Evolutionary conservation across 1,140 invertebrate species (phyloP), one percentile per base, ranked within the genome.

Genomic region (Pogonomyrmex barbatus): DNA sequence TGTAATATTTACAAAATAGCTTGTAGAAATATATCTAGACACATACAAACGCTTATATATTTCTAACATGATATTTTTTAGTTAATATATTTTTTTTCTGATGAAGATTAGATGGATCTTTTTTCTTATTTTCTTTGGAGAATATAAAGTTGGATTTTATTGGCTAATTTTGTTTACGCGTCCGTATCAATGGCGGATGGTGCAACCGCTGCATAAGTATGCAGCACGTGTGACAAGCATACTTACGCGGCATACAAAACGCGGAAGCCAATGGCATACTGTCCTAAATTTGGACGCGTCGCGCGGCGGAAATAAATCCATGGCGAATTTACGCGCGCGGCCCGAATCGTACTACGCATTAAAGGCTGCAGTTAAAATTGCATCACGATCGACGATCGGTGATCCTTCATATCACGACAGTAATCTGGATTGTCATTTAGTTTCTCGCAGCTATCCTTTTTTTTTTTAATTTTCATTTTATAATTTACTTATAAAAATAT

Each of bases 131-230:
- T 81, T 6, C 12, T 42, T 73, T 10, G 8, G 30, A 24, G 12
- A 52, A 68, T 14, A 39, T 36, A 33, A 63, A 63, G 33, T 30
- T 62, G 52, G 42, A 78, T 78, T 78, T 63, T 14, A 50, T 52
- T 60, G n/a, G 12, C 47, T n/a, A 24, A 39, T 33, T 36, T 63
- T 77, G 24, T 65, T 85, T 85, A 65, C 39, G 73, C 14, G 36
- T 50, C 45, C 36, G 47, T 12, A 71, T 8, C 39, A 63, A 83
- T 56, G 45, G 42, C 33, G 45, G 45, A n/a, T 68, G 60, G 52
- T 76, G 88, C 73, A 88, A 88, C 50, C 50, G n/a, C 36, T 90
- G 86, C 89, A 71, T 90, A 88, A 79, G 89, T 86, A 90, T 86
- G 83, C 87, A 71, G 68, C 30, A 82, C 86, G 86, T 68, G 86